These are phyloP conservation scores for Tylochromis polylepis DNA, from an alignment of 2,113 vertebrate species.

Conservation along the genomic window DNA sequence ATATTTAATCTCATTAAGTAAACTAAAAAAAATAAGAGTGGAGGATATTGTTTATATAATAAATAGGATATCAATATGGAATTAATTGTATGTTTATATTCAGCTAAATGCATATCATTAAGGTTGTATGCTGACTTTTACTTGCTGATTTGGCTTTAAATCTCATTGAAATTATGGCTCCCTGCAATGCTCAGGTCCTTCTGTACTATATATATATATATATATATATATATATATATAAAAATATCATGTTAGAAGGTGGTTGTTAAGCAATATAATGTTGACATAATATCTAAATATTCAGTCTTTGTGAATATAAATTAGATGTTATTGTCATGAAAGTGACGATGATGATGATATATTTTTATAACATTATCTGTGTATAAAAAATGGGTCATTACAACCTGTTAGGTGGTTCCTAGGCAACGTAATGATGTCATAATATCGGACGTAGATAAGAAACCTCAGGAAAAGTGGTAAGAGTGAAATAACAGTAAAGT, in stretches of 20 bases:
- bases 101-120: too few relatives aligned
- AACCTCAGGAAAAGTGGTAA: not conserved
- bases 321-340: not conserved
- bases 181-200: too few relatives aligned
- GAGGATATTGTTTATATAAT: too few relatives aligned
- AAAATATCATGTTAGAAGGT: rapidly evolving
- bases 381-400: not conserved
- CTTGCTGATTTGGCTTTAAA: too few relatives aligned
- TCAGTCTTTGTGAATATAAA: not conserved
- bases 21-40: too few relatives aligned
- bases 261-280: not conserved
- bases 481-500: not conserved
- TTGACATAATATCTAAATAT: not conserved
- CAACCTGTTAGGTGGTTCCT: not conserved
- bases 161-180: too few relatives aligned
- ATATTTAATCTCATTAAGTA: too few relatives aligned
- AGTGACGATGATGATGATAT: not conserved
- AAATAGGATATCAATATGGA: too few relatives aligned
- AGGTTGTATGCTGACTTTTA: too few relatives aligned
- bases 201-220: too few relatives aligned
- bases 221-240: too few relatives aligned
- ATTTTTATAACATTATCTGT: not conserved
- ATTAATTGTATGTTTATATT: too few relatives aligned
- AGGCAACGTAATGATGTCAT: not conserved
- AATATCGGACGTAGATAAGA: not conserved